phyloP scores from a whole-genome alignment of 2,797 vertebrate species.

The Enteromius unitaeniatus region DNA sequence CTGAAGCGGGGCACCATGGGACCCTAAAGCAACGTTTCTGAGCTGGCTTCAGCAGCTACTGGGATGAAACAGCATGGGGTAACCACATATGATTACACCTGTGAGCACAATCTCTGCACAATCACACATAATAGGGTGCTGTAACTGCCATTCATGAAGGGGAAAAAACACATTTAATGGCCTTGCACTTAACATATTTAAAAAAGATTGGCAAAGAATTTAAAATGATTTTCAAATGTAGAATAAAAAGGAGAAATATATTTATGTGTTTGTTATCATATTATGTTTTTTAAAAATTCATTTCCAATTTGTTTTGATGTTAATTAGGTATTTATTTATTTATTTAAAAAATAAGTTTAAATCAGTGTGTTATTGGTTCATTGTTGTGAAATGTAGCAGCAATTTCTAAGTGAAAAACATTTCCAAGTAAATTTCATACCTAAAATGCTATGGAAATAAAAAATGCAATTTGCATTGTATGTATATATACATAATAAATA shows the following conservation, averaged over 20 bases:
- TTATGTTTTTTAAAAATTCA: too few species aligned
- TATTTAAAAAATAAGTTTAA: not conserved
- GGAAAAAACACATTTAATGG: conserved; percentile 6
- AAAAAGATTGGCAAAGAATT: not conserved
- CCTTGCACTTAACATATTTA: not conserved
- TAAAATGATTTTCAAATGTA: not conserved
- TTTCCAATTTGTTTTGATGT: too few species aligned
- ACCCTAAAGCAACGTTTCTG: conserved; percentile 26
- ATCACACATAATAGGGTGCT: conserved; percentile 24
- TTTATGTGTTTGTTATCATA: too few species aligned
- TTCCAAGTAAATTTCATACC: not conserved
- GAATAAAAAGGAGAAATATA: not conserved
- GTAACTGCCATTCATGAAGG: not conserved
- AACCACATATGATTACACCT: conserved; percentile 38
- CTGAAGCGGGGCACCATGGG: conserved; percentile 29
- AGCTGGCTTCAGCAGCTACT: conserved; percentile 32
- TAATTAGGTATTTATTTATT: not conserved
- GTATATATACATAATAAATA: too few species aligned
- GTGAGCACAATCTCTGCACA: conserved; percentile 19
- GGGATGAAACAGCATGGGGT: conserved; percentile 33
- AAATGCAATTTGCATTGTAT: not conserved
- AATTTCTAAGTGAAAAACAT: not conserved
- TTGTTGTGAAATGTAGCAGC: not conserved
- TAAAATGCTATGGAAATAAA: not conserved
- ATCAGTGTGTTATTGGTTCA: not conserved